phyloP scores from a whole-genome alignment of 2,888 invertebrate species.

The Bhutanitis thaidina region DNA sequence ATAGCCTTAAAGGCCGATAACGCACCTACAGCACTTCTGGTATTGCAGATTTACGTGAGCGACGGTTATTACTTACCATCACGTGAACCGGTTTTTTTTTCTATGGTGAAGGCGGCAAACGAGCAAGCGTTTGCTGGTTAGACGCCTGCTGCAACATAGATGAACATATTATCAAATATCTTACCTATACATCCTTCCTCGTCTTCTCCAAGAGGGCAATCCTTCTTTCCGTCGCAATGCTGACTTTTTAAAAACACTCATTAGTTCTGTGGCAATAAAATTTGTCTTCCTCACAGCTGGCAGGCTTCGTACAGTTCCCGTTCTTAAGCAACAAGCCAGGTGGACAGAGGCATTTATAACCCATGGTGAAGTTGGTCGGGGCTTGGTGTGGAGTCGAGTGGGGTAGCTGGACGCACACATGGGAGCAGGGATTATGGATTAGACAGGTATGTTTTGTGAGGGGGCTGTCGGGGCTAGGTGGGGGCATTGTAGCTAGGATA shows the following conservation, averaged over 20 bases:
- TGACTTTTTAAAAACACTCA: constrained; percentile 51
- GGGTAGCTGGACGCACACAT: constrained; percentile 82
- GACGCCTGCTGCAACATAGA: too few species aligned
- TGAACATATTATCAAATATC: constrained; percentile 9
- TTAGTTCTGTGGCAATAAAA: constrained; percentile 67
- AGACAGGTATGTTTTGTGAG: constrained; percentile 78
- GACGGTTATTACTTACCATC: too few species aligned
- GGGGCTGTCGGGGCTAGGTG: constrained; percentile 32
- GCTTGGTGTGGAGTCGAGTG: constrained; percentile 27
- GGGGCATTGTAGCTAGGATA: constrained; percentile 41
- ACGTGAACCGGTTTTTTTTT: too few species aligned
- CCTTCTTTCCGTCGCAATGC: constrained; percentile 71
- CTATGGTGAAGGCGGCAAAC: too few species aligned
- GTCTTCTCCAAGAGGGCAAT: constrained; percentile 79
- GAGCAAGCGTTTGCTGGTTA: too few species aligned
- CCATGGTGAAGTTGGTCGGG: constrained; percentile 23
- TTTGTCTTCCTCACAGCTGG: constrained; percentile 70
- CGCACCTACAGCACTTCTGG: too few species aligned
- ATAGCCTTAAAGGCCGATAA: too few species aligned
- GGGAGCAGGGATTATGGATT: constrained; percentile 84
- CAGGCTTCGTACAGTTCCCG: constrained; percentile 78
- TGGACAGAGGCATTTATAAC: constrained; percentile 82
- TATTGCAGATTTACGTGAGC: too few species aligned
- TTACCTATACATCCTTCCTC: constrained; percentile 70
- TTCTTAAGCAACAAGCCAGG: constrained; percentile 75